A percentile compares a stretch with the other conserved stretches of the same genome.
Conservation (phyloP, 2,888 invertebrate genomes). For the Ischnus inquisitorius region DNA sequence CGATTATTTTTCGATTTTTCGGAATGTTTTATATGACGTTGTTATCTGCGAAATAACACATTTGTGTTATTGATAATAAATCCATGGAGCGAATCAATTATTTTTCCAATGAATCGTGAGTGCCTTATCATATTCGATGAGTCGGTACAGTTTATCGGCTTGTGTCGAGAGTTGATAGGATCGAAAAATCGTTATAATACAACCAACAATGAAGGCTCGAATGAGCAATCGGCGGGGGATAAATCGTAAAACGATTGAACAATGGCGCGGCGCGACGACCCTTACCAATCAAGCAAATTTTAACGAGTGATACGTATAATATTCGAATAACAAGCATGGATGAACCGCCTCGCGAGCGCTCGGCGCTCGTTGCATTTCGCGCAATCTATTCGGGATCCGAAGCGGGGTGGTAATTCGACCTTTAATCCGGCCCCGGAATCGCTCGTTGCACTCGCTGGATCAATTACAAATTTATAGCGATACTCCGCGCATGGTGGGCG, state of each 20-base stretch:
- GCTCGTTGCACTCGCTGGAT: conserved; percentile 64
- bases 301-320: conserved; percentile 57
- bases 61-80: not conserved
- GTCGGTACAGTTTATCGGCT: not conserved
- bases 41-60: not conserved
- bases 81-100: not conserved
- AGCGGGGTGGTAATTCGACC: conserved; percentile 58
- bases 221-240: not conserved
- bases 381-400: conserved; percentile 61
- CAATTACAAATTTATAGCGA: conserved; percentile 71
- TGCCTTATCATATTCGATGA: not conserved
- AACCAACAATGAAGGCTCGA: not conserved
- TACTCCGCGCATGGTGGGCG: conserved; percentile 44
- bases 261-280: conserved; percentile 22
- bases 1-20: too few species aligned
- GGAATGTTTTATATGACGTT: not conserved
- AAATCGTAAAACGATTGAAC: conserved; percentile 23
- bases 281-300: conserved; percentile 43
- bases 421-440: conserved; percentile 65
- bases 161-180: not conserved
- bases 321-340: conserved; percentile 39
- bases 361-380: conserved; percentile 42
- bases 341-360: conserved; percentile 21
- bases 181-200: not conserved
- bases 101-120: not conserved